Evolutionary conservation across 1,140 invertebrate species (phyloP).

Genomic region (Drosophila nigrodunni): DNA sequence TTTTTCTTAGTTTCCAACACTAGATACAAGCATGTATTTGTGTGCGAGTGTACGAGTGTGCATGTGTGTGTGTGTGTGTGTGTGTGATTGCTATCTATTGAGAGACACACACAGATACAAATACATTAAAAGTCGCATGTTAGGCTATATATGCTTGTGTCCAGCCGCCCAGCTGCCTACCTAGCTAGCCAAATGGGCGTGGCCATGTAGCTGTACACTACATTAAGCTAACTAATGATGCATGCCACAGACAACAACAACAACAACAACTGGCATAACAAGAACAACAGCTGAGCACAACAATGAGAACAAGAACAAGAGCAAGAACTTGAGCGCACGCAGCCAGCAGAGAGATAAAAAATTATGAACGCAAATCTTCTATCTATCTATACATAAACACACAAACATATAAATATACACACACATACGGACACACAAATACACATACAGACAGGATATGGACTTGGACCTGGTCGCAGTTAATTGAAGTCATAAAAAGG

Average conservation of each 20-base stretch:
- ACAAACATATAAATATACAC: background rate
- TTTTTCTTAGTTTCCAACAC: conserved; percentile 58
- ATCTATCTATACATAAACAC: conserved; percentile 30
- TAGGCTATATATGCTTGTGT: conserved; percentile 18
- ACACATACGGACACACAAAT: background rate
- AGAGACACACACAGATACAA: background rate
- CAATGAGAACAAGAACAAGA: conserved; percentile 67
- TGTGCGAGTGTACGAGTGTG: conserved; percentile 32
- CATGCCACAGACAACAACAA: conserved; percentile 67
- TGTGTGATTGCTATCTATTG: conserved; percentile 37
- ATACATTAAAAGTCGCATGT: conserved; percentile 2
- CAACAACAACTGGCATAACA: conserved; percentile 25
- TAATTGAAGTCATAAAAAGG: conserved; percentile 80
- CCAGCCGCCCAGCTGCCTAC: conserved; percentile 37
- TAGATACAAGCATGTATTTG: conserved; percentile 4
- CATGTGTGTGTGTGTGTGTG: conserved; percentile 6
- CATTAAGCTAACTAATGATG: conserved; percentile 81
- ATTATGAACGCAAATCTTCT: conserved; percentile 80
- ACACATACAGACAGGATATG: conserved; percentile 13
- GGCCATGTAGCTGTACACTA: conserved; percentile 63
- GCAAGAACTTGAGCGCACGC: conserved; percentile 66
- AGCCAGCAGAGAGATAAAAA: conserved; percentile 69
- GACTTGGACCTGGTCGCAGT: conserved; percentile 67
- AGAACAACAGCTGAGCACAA: conserved; percentile 41
- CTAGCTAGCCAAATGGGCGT: conserved; percentile 56